A percentile compares a stretch with the other conserved stretches of the same genome.
phyloP scores from a whole-genome alignment of 2,797 vertebrate genomes.

The Tokudaia muenninki region DNA sequence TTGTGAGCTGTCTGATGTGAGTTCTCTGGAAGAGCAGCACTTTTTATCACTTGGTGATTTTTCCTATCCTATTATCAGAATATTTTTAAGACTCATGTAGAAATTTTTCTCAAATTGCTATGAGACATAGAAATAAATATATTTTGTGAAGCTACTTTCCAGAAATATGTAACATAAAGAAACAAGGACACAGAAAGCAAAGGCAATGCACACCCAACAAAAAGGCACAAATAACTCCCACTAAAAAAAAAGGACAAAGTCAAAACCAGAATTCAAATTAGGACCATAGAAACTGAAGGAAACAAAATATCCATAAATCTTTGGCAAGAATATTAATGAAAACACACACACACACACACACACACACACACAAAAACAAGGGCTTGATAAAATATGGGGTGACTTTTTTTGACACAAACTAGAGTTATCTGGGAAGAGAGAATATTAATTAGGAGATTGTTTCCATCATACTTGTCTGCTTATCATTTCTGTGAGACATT shows the following conservation, averaged over 20 bases:
- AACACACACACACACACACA: too few relatives aligned
- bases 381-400: not conserved
- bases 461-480: not conserved
- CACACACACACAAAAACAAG: too few relatives aligned
- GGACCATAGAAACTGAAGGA: not conserved
- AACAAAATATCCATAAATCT: not conserved
- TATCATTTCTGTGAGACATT: too few relatives aligned
- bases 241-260: not conserved
- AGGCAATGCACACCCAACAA: too few relatives aligned
- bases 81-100: not conserved
- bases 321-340: not conserved
- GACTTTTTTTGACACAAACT: not conserved
- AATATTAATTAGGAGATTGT: too few relatives aligned
- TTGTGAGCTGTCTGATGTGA: too few relatives aligned
- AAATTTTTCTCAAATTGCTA: not conserved
- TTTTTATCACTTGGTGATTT: too few relatives aligned
- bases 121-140: not conserved
- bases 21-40: too few relatives aligned
- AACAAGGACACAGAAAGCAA: not conserved
- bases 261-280: not conserved
- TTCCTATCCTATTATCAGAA: not conserved
- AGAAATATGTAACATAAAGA: not conserved
- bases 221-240: not conserved
- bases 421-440: not conserved
- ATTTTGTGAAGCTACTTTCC: not conserved